phyloP scores from a whole-genome alignment of 2,113 vertebrate species.

The Pelvicachromis taeniatus region DNA sequence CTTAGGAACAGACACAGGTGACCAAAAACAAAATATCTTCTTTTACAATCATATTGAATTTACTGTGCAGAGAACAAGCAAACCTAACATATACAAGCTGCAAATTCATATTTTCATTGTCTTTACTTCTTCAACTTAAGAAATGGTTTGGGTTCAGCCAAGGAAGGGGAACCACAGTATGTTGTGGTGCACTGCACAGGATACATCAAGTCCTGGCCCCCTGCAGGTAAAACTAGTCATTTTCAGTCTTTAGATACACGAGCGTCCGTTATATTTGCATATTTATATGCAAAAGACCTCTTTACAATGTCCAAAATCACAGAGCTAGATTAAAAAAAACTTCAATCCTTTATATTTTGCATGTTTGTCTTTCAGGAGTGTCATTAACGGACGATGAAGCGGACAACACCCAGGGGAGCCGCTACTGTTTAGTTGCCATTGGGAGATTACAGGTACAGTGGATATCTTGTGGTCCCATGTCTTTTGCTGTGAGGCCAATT shows the following conservation, averaged over 20 bases:
- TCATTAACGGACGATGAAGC: constrained; percentile 89
- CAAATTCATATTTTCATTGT: background rate
- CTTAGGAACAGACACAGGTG: constrained; percentile 90
- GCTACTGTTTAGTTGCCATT: constrained; percentile 95
- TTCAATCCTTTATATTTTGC: background rate
- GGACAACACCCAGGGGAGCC: constrained; percentile 87
- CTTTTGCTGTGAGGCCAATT: background rate
- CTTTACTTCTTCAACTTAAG: constrained; percentile 48
- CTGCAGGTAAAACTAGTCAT: constrained; percentile 79
- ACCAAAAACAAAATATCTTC: background rate
- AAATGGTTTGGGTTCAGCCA: constrained; percentile 83
- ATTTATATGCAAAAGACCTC: background rate
- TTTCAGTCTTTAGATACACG: background rate
- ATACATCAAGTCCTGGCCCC: constrained; percentile 97
- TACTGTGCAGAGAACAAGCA: background rate
- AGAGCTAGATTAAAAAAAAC: background rate
- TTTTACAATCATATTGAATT: background rate
- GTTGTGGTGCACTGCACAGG: constrained; percentile 97
- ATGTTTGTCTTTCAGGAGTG: constrained; percentile 76
- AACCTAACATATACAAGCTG: background rate
- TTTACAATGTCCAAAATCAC: background rate
- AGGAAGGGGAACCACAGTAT: constrained; percentile 91
- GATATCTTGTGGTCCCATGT: background rate
- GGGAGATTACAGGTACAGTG: constrained; percentile 86
- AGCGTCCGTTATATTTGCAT: background rate